A percentile compares a stretch with the other conserved stretches of the same genome.
phyloP scores from a whole-genome alignment of 2,797 vertebrate species.

The Pangasius mekongensis region DNA sequence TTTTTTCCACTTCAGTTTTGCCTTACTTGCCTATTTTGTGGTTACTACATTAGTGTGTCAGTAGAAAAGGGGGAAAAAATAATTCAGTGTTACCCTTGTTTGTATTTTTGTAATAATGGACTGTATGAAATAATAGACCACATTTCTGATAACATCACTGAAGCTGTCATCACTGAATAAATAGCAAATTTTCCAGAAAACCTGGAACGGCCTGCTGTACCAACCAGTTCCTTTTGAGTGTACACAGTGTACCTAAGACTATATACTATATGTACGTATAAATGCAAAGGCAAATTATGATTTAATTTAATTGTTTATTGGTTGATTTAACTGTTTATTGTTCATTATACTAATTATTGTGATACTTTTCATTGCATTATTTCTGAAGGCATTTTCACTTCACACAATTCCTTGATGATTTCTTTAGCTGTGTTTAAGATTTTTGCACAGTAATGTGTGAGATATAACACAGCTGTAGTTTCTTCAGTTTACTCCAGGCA shows the following conservation, averaged over 20 bases:
- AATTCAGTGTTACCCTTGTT: background rate
- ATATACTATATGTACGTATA: background rate
- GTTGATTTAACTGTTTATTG: background rate
- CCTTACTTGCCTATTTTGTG: background rate
- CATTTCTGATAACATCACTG: background rate
- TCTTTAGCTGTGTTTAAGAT: background rate
- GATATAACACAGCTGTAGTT: background rate
- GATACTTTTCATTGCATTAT: background rate
- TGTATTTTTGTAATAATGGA: background rate
- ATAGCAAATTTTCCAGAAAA: background rate
- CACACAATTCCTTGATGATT: background rate
- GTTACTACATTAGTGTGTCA: background rate
- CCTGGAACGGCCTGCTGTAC: background rate
- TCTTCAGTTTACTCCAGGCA: background rate
- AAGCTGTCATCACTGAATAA: background rate
- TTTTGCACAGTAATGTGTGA: background rate
- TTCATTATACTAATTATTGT: background rate
- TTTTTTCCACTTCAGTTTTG: background rate
- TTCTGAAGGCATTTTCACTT: background rate
- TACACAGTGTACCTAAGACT: background rate
- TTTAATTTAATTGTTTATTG: background rate
- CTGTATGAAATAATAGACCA: background rate
- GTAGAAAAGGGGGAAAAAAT: background rate
- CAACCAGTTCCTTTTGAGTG: background rate
- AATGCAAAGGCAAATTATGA: background rate